Evolutionary conservation across 1,140 invertebrate species (phyloP), one percentile per base, ranked within the genome.

Genomic region (Drosophila obscura): DNA sequence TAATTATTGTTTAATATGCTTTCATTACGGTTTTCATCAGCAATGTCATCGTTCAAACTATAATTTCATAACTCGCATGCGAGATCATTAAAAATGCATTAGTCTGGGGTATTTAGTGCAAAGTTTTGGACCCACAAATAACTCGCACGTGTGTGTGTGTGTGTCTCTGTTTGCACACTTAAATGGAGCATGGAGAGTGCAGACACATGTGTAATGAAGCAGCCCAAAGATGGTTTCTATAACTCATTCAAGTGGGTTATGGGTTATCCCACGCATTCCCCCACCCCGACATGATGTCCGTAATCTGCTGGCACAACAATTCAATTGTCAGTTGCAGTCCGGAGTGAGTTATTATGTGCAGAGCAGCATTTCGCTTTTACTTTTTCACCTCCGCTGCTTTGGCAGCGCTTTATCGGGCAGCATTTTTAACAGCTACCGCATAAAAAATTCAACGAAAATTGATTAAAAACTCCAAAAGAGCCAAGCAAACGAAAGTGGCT

Each of bases 381-480:
- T 83, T 83, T 78, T 74, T 79, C 58, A 67, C 46, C 56, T 80
- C 75, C 72, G 56, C 60, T 11, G 44, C 60, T 41, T 64, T 26
- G 8, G 16, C 28, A 57, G 64, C 43, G 64, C 46, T 74, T 83
- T 82, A 78, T 82, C 75, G 52, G 69, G 56, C 68, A 66, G 46
- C 56, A 65, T 80, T 80, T 80, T 80, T 62, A 80, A 53, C 80
- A 84, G 80, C 80, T 76, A 83, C 77, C 82, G 74, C 74, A 85
- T 85, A 53, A 87, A 87, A 87, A 87, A 87, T 87, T 79, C 82
- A 87, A 83, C 79, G 64, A 82, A 87, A 87, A 87, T 87, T 87
- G 82, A 87, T 87, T 87, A 87, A 87, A 81, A 87, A 87, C 83
- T 88, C 83, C 61, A 80, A 79, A 81, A 69, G 67, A 68, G 77